A percentile compares a stretch with the other conserved stretches of the same genome.
phyloP scores from a whole-genome alignment of 1,140 invertebrate genomes.

The Neelides sp. region DNA sequence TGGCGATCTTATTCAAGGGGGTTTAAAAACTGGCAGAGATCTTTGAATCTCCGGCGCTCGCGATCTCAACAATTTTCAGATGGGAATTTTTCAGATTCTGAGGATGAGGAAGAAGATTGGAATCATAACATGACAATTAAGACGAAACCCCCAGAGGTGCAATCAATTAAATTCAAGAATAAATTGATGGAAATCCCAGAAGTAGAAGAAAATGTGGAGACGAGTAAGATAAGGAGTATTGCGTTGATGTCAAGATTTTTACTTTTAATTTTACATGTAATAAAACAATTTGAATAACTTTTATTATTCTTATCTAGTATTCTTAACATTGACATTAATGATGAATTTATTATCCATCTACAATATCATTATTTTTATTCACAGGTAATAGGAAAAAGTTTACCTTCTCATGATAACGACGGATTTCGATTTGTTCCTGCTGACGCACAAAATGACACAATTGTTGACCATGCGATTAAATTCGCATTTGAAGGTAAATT shows the following conservation, averaged over 20 bases:
- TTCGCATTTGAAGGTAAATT: constrained; percentile 14
- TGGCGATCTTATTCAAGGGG: no score
- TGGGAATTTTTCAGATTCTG: no score
- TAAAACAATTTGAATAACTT: background rate
- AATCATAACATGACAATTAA: no score
- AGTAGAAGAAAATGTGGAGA: background rate
- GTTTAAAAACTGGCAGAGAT: no score
- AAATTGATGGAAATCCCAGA: no score
- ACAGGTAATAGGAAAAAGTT: no score
- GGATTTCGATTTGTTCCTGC: constrained; percentile 17
- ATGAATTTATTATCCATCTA: background rate
- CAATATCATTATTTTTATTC: no score
- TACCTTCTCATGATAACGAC: constrained; percentile 26
- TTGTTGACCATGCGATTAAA: constrained; percentile 11
- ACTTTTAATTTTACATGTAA: constrained; percentile 2
- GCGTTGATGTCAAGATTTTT: background rate
- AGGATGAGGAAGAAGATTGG: no score
- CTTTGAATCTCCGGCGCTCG: no score
- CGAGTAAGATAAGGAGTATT: background rate
- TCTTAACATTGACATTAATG: background rate
- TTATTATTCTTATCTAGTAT: background rate
- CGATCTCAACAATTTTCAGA: no score
- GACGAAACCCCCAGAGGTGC: no score
- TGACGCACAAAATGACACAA: constrained; percentile 4
- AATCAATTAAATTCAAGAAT: no score